Base-by-base conservation (phyloP, 2,113 vertebrate genomes). In the Blennius ocellaris region DNA sequence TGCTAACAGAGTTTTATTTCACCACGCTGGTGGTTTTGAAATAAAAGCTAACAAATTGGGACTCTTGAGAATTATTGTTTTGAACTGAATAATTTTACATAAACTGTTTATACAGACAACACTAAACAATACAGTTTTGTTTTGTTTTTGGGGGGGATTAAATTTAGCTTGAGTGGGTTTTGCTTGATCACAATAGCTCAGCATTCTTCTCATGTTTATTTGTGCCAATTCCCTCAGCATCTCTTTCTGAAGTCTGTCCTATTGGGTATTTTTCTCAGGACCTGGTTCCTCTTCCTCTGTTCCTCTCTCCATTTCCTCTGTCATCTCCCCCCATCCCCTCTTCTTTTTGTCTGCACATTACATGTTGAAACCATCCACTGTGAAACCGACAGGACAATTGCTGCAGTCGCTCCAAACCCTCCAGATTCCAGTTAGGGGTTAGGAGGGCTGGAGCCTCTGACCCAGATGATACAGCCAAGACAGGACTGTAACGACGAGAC, bases 121-220 rank as follows among this genome's bases (percentile, higher is more conserved):
- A 39, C 15, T 1, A 62, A 55, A 68, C 36, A 58, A 55, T 14
- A 8, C 5, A 7, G 15, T 72, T 51, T 16, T 30, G 54, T 8
- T 44, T 43, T 3, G 15, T 30, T 30, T 30, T 30, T 30, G 2
- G 21, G 21, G 21, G 21, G 21, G 21, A 44, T 59, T 55, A 48
- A 67, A 21, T 57, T 11, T 41, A 63, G 14, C 53, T 58, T 67
- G 43, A 65, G 65, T 84, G 69, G 64, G 61, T 76, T 69, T 43
- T 45, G 38, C 65, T 67, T 30, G 59, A 76, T 78, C 37, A 55
- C 63, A 63, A 39, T 38, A 59, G 44, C 50, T 73, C 57, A 61
- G 44, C 45, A 51, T 60, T 77, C 43, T 48, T 78, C 69, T 73
- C 57, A 65, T 50, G 40, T 55, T 43, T n/a, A 67, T 64, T 59